phyloP scores from a whole-genome alignment of 2,113 vertebrate genomes.

The Glaucidium brasilianum region DNA sequence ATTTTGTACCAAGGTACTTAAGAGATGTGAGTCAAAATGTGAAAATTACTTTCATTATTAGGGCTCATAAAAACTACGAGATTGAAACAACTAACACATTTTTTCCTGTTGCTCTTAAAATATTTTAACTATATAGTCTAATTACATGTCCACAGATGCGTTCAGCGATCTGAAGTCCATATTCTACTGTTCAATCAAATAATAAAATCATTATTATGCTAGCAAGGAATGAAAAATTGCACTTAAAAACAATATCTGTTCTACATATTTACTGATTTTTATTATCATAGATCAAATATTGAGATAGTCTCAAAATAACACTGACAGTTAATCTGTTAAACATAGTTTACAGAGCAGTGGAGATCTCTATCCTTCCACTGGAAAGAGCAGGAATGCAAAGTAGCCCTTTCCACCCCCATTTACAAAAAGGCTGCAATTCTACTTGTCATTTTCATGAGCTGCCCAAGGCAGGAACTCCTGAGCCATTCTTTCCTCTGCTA shows the following conservation, averaged over 20 bases:
- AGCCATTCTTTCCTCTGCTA: neutral
- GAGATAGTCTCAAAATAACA: neutral
- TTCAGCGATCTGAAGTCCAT: neutral
- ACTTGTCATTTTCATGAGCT: neutral
- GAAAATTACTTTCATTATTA: neutral
- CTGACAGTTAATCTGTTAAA: neutral
- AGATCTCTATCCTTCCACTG: neutral
- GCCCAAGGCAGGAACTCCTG: neutral
- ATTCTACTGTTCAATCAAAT: neutral
- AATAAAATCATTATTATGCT: neutral
- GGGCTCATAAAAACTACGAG: neutral
- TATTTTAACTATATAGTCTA: neutral
- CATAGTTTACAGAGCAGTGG: neutral
- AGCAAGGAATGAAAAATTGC: neutral
- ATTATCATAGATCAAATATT: neutral
- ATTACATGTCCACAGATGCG: neutral
- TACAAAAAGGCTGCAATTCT: neutral
- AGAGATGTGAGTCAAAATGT: neutral
- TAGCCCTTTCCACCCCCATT: neutral
- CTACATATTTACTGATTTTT: neutral
- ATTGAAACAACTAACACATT: neutral
- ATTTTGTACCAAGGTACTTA: neutral
- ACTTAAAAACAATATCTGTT: neutral
- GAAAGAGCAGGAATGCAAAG: neutral
- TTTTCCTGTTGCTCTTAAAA: neutral